These are phyloP conservation scores for Caradrina clavipalpis DNA, from an alignment of 2,888 invertebrate genomes.

Conservation along the genomic window DNA sequence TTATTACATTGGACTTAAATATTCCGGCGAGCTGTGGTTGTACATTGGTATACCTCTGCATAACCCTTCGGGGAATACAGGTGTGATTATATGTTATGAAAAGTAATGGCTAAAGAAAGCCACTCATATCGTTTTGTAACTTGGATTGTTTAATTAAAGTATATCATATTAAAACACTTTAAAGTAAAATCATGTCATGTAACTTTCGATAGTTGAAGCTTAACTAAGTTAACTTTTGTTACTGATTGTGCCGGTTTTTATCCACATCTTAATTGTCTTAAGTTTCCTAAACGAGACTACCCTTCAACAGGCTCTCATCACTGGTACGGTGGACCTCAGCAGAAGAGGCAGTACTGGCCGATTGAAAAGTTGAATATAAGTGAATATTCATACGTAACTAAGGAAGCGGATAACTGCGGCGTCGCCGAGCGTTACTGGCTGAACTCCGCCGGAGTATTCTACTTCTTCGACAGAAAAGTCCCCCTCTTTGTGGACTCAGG, in stretches of 20 bases:
- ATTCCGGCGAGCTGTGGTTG: too few species aligned
- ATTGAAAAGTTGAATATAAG: slow-evolving; percentile 88
- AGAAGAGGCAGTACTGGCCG: slow-evolving; percentile 91
- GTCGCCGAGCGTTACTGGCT: slow-evolving; percentile 93
- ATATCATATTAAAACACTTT: too few species aligned
- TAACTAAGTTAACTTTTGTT: not conserved
- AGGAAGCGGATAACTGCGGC: slow-evolving; percentile 90
- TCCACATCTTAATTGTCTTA: not conserved
- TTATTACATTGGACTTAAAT: too few species aligned
- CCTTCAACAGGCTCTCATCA: slow-evolving; percentile 75
- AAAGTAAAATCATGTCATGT: too few species aligned
- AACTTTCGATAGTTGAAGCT: not conserved
- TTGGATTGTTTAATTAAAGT: too few species aligned
- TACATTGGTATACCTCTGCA: too few species aligned
- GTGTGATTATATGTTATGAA: too few species aligned
- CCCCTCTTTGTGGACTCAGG: slow-evolving; percentile 93
- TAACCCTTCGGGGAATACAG: too few species aligned
- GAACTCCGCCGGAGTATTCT: slow-evolving; percentile 92
- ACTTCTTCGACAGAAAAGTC: slow-evolving; percentile 91
- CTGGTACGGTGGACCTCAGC: slow-evolving; percentile 93
- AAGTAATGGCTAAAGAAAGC: too few species aligned
- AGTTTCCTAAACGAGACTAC: not conserved
- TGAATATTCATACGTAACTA: slow-evolving; percentile 90
- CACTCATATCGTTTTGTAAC: too few species aligned
- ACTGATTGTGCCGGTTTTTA: not conserved